phyloP scores from a whole-genome alignment of 2,888 invertebrate genomes.

The Cactoblastis cactorum region DNA sequence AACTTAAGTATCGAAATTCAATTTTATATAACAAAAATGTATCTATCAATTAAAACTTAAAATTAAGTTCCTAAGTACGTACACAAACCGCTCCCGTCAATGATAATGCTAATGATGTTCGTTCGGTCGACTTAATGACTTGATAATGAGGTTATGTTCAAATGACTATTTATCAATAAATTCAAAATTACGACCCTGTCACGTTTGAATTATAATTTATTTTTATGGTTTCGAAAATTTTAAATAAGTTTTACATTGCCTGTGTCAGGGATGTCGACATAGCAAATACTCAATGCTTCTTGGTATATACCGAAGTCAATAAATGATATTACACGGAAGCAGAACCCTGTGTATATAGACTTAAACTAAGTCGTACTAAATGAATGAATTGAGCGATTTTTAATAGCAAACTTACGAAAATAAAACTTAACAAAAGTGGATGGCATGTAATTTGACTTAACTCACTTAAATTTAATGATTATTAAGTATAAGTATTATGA shows the following conservation, averaged over 20 bases:
- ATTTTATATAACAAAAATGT: conserved; percentile 59
- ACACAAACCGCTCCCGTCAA: conserved; percentile 70
- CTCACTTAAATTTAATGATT: conserved; percentile 67
- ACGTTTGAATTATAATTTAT: conserved; percentile 51
- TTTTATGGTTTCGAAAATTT: conserved; percentile 47
- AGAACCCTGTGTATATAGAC: conserved; percentile 28
- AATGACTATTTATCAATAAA: conserved; percentile 61
- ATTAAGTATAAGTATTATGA: conserved; percentile 59
- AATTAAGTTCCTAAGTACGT: conserved; percentile 42
- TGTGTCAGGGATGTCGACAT: conserved; percentile 5
- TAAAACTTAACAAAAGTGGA: conserved; percentile 79
- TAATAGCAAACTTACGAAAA: conserved; percentile 70
- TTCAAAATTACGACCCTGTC: conserved; percentile 48
- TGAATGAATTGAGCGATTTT: conserved; percentile 77
- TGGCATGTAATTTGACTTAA: conserved; percentile 80
- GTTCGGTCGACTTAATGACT: conserved; percentile 56
- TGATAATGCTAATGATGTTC: conserved; percentile 64
- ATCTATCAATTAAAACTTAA: conserved; percentile 56
- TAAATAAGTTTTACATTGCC: conserved; percentile 24
- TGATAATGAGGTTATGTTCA: conserved; percentile 68
- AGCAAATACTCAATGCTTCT: not conserved
- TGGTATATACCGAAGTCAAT: not conserved
- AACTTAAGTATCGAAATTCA: conserved; percentile 65
- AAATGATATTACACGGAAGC: not conserved
- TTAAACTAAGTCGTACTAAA: conserved; percentile 65